phyloP scores from a whole-genome alignment of 2,797 vertebrate species.

The Pachyuromys duprasi region DNA sequence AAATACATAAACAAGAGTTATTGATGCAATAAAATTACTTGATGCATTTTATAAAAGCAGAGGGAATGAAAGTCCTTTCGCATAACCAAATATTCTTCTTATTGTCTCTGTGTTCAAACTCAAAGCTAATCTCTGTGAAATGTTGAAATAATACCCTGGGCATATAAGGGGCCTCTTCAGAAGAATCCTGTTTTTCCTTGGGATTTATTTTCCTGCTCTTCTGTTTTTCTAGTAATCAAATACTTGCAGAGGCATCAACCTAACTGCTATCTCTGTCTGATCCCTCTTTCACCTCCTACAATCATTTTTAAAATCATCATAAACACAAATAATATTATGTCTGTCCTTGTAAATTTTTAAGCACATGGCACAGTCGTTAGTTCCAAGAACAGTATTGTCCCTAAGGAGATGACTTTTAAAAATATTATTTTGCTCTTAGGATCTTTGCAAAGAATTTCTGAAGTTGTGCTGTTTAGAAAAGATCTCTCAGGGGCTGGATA shows the following conservation, averaged over 20 bases:
- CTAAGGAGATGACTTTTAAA: neutral
- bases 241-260: neutral
- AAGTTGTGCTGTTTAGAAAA: neutral
- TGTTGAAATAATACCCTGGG: neutral
- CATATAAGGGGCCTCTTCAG: neutral
- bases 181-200: neutral
- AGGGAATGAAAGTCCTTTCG: constrained; percentile 44
- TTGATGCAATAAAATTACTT: constrained; percentile 71
- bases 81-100: constrained; percentile 19
- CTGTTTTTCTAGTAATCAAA: neutral
- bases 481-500: neutral
- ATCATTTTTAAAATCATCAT: neutral
- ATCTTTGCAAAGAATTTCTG: neutral
- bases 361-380: neutral
- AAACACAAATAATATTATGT: neutral
- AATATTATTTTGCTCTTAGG: neutral
- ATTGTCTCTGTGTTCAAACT: constrained; percentile 43
- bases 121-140: constrained; percentile 1
- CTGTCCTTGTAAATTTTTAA: no score
- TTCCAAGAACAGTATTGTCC: neutral
- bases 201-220: neutral
- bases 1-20: constrained; percentile 77
- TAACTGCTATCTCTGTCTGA: neutral
- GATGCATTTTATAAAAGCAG: constrained; percentile 54
- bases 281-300: rapidly evolving